Evolutionary conservation across 2,113 vertebrate species (phyloP), one percentile per base, ranked within the genome.

Genomic region (Corvus hawaiiensis): DNA sequence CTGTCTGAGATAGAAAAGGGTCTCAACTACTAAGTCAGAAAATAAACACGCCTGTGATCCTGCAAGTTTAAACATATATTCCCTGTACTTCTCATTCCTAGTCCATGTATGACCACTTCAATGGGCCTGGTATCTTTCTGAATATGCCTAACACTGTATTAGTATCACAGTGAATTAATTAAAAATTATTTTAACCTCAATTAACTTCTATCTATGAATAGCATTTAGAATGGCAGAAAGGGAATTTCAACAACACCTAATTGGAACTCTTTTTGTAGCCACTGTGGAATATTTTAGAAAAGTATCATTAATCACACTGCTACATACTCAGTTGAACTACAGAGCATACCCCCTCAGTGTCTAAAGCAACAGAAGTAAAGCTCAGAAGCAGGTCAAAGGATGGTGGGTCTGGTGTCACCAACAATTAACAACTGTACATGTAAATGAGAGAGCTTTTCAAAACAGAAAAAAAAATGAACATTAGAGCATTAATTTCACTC

Each of bases 251-350:
- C 44, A 91, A 14, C 37, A 51, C 28, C 30, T 91, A 94, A 87
- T 43, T 80, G 75, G 84, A 96, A 93, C 54, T 33, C 46, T 7
- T 85, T 89, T 66, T 84, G 66, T 48, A 16, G 84, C 72, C 87
- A 83, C 37, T 23, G 51, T 73, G 77, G 89, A 89, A 49, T 90
- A 66, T 72, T 86, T 94, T 58, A 75, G 52, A 85, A 75, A 76
- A 87, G 23, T 74, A 44, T 83, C n/a, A 93, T 96, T 91, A 96
- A 95, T 91, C 89, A 94, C 63, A 28, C 17, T 39, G 64, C 48
- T 72, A 39, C 23, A 22, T 18, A 51, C 7, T 23, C 35, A 91
- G 59, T 4, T n/a, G 48, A 73, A 64, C 21, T 59, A 20, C n/a
- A 82, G 59, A 67, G 26, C 30, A 61, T 48, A 58, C 4, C 22